Base-by-base conservation (phyloP, 23 tunicate species). In the Clavelina lepadiformis region DNA sequence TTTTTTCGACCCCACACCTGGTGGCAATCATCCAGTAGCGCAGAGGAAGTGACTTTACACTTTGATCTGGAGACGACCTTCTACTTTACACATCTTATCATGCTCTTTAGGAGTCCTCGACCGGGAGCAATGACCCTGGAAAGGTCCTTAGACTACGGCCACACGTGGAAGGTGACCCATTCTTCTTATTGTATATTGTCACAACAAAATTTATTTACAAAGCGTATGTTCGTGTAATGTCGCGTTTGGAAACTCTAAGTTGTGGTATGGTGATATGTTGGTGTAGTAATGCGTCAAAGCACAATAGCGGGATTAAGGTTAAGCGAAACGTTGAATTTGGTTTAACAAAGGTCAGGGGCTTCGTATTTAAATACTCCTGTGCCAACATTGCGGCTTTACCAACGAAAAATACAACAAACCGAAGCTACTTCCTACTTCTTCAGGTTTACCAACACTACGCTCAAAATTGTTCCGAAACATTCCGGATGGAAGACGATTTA, bases 101-200 rank as follows among this genome's bases (percentile, higher is more conserved):
- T 82, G 91, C 57, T 73, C 7, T 82, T 82, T 46, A 68, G 80
- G 8, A 73, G 76, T 25, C 81, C 91, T 25, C 35, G 91, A 31
- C 91, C 91, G 24, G 91, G 80, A 33, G 91, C 91, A 5, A 82
- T 82, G 80, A 66, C 80, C 5, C 50, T 82, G 3, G 91, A 82
- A 59, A 66, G 73, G 58, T 82, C 91, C 15, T 41, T 21, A 27
- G 91, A 82, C 57, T 65, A 32, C 41, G 91, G 91, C 38, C 36
- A 66, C 56, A 69, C 91, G 2, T 82, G 91, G 91, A 33, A 66
- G 91, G 91, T 82, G 57, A 35, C 21, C 11, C 49, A n/a, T n/a
- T n/a, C n/a, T n/a, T n/a, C n/a, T n/a, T n/a, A n/a, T n/a, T n/a
- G n/a, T n/a, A n/a, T n/a, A n/a, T n/a, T n/a, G n/a, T n/a, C n/a